Base-by-base conservation (phyloP, 2,888 invertebrate genomes). In the Theretra japonica region DNA sequence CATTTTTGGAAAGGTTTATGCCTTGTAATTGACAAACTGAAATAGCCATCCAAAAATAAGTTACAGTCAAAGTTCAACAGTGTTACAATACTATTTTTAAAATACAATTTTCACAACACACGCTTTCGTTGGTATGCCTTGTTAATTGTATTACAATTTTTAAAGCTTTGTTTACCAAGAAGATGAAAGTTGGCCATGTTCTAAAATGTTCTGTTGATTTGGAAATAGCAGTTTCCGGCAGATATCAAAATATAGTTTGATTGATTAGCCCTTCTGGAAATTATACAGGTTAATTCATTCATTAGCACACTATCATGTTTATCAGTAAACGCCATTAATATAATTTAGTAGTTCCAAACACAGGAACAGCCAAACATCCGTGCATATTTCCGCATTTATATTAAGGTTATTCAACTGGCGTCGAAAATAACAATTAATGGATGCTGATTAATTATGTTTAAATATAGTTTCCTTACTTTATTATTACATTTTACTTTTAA, bases 341-440 rank as follows among this genome's bases (percentile, higher is more conserved):
- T 48, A 65, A 48, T 65, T 48, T 65, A 65, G 4, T 48, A 23
- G 48, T 23, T 65, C 48, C 62, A 65, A 65, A 65, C 41, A 65
- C 23, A 65, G 65, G 65, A 48, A 65, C 65, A 11, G 21, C 62
- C 28, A 33, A 30, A 65, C 65, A 65, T 65, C 65, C 65, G 65
- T 17, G 65, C 65, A 65, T 41, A 65, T 65, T 65, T 65, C 65
- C 65, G 65, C 65, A 23, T 65, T 23, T 21, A 23, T 23, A 65
- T 48, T 65, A 65, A 48, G 65, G 23, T 65, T 65, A 65, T 65
- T 65, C 65, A 65, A 65, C 65, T 48, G 41, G 23, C 48, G 65
- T 65, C 41, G 41, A 65, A 65, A 60, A 60, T 60, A 33, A 19
- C 33, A 60, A 65, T 48, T 21, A 21, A 62, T 21, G n/a, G 23